phyloP scores from a whole-genome alignment of 1,140 invertebrate species.

The Stegodyphus mimosarum region DNA sequence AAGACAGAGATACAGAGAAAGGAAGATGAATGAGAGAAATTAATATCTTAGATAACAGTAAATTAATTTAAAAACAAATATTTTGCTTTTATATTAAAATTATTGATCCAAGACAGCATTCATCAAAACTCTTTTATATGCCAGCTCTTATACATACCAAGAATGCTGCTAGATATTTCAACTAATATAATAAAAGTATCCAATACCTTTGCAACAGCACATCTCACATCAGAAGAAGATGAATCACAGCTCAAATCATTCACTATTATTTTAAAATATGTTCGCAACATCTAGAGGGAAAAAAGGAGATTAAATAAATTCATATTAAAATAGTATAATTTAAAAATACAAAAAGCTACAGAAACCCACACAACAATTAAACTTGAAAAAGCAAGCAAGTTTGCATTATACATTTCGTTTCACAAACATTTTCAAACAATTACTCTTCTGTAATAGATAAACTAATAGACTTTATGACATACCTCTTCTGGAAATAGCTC shows the following conservation, averaged over 20 bases:
- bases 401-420: too few species aligned
- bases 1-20: background rate
- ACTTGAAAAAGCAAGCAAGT: too few species aligned
- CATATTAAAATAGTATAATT: background rate
- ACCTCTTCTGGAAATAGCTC: conserved; percentile 43
- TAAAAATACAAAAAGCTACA: too few species aligned
- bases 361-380: too few species aligned
- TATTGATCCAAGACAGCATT: background rate
- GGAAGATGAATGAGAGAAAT: background rate
- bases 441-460: too few species aligned
- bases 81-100: background rate
- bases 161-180: background rate
- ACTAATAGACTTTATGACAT: background rate
- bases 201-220: conserved; percentile 35
- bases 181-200: background rate
- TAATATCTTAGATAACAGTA: background rate
- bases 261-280: conserved; percentile 29
- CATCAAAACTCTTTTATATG: background rate
- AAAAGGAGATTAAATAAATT: background rate
- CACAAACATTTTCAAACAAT: too few species aligned
- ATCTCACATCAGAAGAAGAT: conserved; percentile 26
- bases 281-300: conserved; percentile 32
- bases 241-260: conserved; percentile 43
- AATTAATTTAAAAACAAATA: too few species aligned
- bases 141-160: background rate